Percentiles rank a stretch among this genome's conserved stretches.
phyloP scores from a whole-genome alignment of 2,888 invertebrate species.

The Heliconius hortense region DNA sequence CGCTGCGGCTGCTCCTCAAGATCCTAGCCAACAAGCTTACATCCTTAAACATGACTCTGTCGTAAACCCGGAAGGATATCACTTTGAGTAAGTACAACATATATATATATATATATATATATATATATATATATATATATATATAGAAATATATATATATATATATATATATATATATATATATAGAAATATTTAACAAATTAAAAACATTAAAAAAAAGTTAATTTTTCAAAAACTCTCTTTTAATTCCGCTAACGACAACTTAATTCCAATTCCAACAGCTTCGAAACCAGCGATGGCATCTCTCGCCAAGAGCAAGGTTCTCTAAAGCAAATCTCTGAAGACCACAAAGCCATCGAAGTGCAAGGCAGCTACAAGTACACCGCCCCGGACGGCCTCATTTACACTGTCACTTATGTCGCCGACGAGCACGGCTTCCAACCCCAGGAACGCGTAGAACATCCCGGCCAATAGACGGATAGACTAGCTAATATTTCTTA shows the following conservation, averaged over 20 bases:
- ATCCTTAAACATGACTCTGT: conserved; percentile 65
- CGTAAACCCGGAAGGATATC: conserved; percentile 64
- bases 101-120: too few relatives aligned
- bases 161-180: too few relatives aligned
- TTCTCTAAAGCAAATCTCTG: conserved; percentile 75
- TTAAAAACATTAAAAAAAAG: background rate
- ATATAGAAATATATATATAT: too few relatives aligned
- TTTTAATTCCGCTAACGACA: background rate
- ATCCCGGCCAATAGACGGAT: conserved; percentile 49
- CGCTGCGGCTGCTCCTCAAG: conserved; percentile 59
- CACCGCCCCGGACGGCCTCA: conserved; percentile 77
- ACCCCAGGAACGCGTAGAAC: conserved; percentile 69
- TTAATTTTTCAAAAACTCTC: too few relatives aligned
- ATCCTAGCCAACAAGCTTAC: conserved; percentile 53
- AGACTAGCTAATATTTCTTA: background rate
- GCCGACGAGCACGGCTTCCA: conserved; percentile 84
- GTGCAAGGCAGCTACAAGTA: conserved; percentile 80
- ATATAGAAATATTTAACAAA: background rate
- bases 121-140: too few relatives aligned
- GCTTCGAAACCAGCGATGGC: conserved; percentile 80
- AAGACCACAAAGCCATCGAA: conserved; percentile 74
- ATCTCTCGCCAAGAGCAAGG: conserved; percentile 78
- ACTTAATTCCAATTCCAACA: conserved; percentile 43
- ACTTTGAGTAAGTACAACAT: conserved; percentile 65
- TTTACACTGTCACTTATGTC: conserved; percentile 78